Evolutionary conservation across 1,140 invertebrate species (phyloP), one percentile per base, ranked within the genome.

Genomic region (Rhizoglyphus robini): DNA sequence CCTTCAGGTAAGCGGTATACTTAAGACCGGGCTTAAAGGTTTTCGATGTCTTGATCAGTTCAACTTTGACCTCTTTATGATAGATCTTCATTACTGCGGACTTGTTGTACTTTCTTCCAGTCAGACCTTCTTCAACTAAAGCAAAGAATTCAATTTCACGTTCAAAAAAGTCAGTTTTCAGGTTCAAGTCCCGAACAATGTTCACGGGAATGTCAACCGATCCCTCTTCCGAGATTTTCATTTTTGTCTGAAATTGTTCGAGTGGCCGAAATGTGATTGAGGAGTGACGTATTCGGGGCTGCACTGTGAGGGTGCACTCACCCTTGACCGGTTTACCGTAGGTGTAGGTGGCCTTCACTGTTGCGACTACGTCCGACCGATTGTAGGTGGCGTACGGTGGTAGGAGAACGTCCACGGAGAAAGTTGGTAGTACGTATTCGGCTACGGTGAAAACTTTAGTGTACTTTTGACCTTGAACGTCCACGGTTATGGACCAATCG

Each of bases 401-500:
- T 0, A 88, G 81, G 27, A 95, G 81, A 20, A 97, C 87, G 73
- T 93, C 83, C 29, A 96, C 87, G 73, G 92, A 83, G 75, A 93
- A 96, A 71, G 94, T 92, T 0, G 93, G 93, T 34, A 93, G 76
- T 30, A 96, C 85, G 75, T 96, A 96, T 77, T 95, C 88, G 2
- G 88, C 88, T 15, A 95, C 86, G 72, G 85, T 80, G 66, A 95
- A 85, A 3, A 75, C 77, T 71, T 86, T 86, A 47, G 81, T 67
- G 31, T 25, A 65, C 30, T 65, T 63, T 47, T 68, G 70, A 5
- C 57, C 47, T n/a, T 23, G 27, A 32, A 68, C 47, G 25, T 67
- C 57, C 13, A 85, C 84, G 48, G 81, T 81, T 60, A 96, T 88
- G 47, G 82, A 86, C 92, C 93, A 97, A 70, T 85, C 82, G n/a